Conservation (phyloP, 2,113 vertebrate species). For the Ascaphus truei region DNA sequence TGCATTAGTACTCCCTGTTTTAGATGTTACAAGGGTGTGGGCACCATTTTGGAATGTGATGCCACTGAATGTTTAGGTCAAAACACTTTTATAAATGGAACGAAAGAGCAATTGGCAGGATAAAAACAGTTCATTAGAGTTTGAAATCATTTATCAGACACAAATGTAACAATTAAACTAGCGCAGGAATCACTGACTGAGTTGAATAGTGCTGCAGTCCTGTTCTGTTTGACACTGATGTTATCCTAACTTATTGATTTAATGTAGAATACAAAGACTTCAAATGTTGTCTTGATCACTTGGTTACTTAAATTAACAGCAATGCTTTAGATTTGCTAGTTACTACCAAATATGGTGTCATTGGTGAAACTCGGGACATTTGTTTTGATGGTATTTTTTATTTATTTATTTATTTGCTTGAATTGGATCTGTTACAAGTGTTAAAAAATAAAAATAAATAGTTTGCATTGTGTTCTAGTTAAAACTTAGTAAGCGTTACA, state of each 20-base stretch:
- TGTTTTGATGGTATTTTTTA: neutral
- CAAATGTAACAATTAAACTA: neutral
- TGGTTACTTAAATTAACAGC: neutral
- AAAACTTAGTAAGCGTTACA: no score
- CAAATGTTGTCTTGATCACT: neutral
- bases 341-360: neutral
- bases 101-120: neutral
- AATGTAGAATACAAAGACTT: neutral
- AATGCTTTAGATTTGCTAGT: neutral
- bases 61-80: no score
- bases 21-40: no score
- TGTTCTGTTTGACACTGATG: constrained; percentile 7
- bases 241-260: neutral
- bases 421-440: no score
- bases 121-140: neutral
- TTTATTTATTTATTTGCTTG: no score
- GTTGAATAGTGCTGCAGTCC: constrained; percentile 6
- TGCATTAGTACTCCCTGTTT: no score
- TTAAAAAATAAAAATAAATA: no score
- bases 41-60: no score
- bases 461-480: no score
- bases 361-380: neutral
- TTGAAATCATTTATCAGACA: constrained; percentile 16
- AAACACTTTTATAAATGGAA: no score
- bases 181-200: constrained; percentile 11